phyloP scores from a whole-genome alignment of 2,888 invertebrate genomes.

The Drosophila paranaensis region DNA sequence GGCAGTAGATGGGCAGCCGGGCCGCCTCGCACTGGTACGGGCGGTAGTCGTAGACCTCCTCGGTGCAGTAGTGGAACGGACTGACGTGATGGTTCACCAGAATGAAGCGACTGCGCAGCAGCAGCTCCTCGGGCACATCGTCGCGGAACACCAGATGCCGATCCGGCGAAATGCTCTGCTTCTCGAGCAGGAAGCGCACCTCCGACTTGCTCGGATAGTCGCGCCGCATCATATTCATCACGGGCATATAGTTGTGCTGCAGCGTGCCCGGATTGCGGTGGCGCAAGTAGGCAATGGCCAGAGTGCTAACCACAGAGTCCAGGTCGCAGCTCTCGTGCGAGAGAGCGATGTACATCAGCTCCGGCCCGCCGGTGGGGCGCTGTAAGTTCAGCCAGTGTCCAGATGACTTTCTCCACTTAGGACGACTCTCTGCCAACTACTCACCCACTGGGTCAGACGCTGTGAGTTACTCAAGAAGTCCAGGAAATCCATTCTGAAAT shows the following conservation, averaged over 20 bases:
- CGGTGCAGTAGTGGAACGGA: slow-evolving; percentile 44
- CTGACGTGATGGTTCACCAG: slow-evolving; percentile 62
- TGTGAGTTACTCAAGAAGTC: slow-evolving; percentile 26
- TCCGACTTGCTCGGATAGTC: slow-evolving; percentile 53
- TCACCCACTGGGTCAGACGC: slow-evolving; percentile 42
- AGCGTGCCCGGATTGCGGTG: slow-evolving; percentile 22
- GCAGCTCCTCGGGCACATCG: slow-evolving; percentile 43
- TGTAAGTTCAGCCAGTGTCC: slow-evolving; percentile 20
- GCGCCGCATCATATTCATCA: slow-evolving; percentile 51
- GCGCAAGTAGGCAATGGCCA: slow-evolving; percentile 48
- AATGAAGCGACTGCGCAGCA: slow-evolving; percentile 44
- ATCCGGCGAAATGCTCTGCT: slow-evolving; percentile 25
- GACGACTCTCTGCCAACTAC: slow-evolving; percentile 3
- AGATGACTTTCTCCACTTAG: too few species aligned
- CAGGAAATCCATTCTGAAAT: slow-evolving; percentile 21
- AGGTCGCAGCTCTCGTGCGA: slow-evolving; percentile 57
- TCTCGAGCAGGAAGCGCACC: slow-evolving; percentile 34
- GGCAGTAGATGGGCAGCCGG: slow-evolving; percentile 43
- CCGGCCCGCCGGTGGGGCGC: slow-evolving; percentile 21
- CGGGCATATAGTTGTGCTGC: slow-evolving; percentile 40
- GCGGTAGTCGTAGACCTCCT: slow-evolving; percentile 52
- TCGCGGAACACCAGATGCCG: slow-evolving; percentile 57
- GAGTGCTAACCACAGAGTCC: slow-evolving; percentile 58
- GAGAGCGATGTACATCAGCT: slow-evolving; percentile 33
- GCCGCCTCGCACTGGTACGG: slow-evolving; percentile 35